Percentiles rank a stretch among this genome's conserved stretches.
Conservation (phyloP, 1,140 invertebrate species). For the Coenobita brevimanus region DNA sequence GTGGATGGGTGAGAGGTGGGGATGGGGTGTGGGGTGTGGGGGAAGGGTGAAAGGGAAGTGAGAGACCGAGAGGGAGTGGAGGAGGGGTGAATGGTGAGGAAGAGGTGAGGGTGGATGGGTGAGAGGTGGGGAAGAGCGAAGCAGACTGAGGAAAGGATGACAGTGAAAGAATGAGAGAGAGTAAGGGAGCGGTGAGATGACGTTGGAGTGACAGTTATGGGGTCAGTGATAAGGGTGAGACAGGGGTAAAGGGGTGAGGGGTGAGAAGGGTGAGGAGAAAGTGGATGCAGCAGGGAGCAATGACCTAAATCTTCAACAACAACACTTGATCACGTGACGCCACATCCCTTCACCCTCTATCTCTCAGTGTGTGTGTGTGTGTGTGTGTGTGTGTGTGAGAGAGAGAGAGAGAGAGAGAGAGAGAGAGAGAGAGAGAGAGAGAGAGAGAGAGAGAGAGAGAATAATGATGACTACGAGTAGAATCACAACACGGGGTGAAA, state of each 20-base stretch:
- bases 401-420: conserved; percentile 20
- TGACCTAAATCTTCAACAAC: neutral
- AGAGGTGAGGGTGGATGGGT: neutral
- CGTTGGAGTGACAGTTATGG: neutral
- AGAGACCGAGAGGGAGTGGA: neutral
- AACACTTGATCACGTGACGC: neutral
- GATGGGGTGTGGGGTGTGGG: neutral
- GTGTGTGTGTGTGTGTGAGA: neutral
- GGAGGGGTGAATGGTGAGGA: neutral
- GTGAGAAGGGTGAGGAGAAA: neutral
- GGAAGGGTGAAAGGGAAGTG: neutral
- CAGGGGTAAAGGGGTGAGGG: neutral
- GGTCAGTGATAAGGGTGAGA: neutral
- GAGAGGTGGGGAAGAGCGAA: neutral
- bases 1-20: neutral
- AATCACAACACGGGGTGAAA: too few species aligned
- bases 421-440: neutral
- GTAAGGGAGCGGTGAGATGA: neutral
- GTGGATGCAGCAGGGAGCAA: neutral
- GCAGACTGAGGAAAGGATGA: neutral
- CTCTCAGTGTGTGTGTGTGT: neutral
- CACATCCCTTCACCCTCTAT: neutral
- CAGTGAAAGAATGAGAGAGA: neutral
- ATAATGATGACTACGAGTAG: too few species aligned
- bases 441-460: neutral